Conservation (phyloP, 2,888 invertebrate species). For the Buathra laborator region DNA sequence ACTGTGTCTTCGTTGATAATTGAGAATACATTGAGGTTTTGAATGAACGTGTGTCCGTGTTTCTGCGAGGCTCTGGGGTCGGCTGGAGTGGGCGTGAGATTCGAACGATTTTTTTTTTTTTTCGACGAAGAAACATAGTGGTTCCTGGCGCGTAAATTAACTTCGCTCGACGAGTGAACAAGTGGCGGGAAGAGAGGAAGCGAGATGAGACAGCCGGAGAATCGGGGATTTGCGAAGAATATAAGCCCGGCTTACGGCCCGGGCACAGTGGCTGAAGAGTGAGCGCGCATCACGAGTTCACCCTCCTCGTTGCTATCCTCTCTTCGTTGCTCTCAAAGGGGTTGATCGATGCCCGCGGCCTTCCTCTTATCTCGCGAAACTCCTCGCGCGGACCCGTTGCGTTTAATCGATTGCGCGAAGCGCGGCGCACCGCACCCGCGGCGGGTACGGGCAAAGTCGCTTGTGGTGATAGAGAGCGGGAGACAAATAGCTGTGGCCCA, state of each 20-base stretch:
- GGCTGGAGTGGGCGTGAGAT: constrained; percentile 3
- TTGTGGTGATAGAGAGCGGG: not conserved
- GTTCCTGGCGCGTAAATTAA: constrained; percentile 25
- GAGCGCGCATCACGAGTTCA: constrained; percentile 37
- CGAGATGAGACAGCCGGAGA: constrained; percentile 21
- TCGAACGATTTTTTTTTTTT: constrained; percentile 23
- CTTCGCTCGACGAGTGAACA: not conserved
- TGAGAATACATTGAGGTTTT: not conserved
- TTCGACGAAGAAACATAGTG: constrained; percentile 18
- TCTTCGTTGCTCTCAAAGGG: constrained; percentile 62
- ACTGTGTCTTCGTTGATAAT: not conserved
- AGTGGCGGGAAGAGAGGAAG: constrained; percentile 9
- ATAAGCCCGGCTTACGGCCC: constrained; percentile 44
- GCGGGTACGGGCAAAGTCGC: constrained; percentile 4
- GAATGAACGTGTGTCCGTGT: constrained; percentile 5
- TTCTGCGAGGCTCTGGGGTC: not conserved
- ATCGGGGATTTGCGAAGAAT: constrained; percentile 23
- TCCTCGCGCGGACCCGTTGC: constrained; percentile 64
- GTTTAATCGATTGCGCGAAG: constrained; percentile 76
- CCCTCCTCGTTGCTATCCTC: constrained; percentile 11
- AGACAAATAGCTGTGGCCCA: not conserved
- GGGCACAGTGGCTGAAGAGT: constrained; percentile 57
- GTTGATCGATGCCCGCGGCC: constrained; percentile 76
- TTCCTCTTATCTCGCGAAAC: constrained; percentile 74
- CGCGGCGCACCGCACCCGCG: constrained; percentile 63